Base-by-base conservation (phyloP, 2,113 vertebrate genomes). In the Myodes glareolus region DNA sequence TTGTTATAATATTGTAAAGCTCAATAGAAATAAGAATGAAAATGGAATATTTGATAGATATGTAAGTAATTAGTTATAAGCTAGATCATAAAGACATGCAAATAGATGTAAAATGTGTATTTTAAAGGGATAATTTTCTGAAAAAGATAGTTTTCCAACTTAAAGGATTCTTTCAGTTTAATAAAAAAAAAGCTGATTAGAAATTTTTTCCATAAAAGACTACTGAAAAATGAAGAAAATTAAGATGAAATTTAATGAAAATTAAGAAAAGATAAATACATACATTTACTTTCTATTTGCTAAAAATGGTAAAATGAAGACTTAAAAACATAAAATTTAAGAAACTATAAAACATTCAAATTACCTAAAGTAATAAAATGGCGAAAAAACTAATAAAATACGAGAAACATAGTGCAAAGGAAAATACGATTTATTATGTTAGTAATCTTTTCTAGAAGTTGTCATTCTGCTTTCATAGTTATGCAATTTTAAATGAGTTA, bases 101-200 rank as follows among this genome's bases (percentile, higher is more conserved):
- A 88, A 17, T 72, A 67, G 75, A 39, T 82, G 11, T 89, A 65
- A 88, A 3, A 45, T 67, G n/a, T 3, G 4, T 29, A 67, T 73
- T 72, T 94, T 85, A 85, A 61, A 80, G 19, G 47, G 1, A 45
- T 3, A 39, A 58, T 88, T 92, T 23, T 94, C 36, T 68, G 81
- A 52, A 68, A 89, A 80, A 2, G 9, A 0, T 27, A 86, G 12
- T 33, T 42, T 55, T 81, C 85, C 77, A 65, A 85, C 31, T 65
- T 45, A 85, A 63, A 94, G 11, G 27, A 45, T 21, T 31, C 76
- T 93, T 63, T 96, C 31, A 91, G 80, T 81, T 68, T 81, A 91
- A 92, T 23, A 94, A 90, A 94, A 77, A 77, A 65, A 61, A 84
- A 33, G n/a, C 13, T 31, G 5, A 36, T 67, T 76, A 7, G 45